A percentile compares a stretch with the other conserved stretches of the same genome.
These are phyloP conservation scores for Magallana nippona DNA, from an alignment of 2,888 invertebrate species.

Conservation along the genomic window DNA sequence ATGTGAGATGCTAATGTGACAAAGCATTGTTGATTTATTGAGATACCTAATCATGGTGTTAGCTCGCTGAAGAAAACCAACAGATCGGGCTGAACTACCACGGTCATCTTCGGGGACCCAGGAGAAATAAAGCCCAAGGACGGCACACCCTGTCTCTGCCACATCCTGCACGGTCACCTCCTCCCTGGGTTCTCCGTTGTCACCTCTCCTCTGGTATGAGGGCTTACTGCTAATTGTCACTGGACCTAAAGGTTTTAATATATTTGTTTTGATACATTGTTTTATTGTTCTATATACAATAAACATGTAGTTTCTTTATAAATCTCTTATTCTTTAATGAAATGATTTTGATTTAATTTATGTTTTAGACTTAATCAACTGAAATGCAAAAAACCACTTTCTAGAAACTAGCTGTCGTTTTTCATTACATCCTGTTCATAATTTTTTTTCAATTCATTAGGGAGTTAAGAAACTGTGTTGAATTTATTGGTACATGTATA, in stretches of 20 bases:
- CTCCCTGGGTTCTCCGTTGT: constrained; percentile 40
- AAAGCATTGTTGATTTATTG: background rate
- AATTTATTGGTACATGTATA: no score
- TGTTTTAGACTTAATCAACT: no score
- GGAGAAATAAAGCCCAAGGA: constrained; percentile 66
- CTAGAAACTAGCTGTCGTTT: no score
- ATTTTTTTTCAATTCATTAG: no score
- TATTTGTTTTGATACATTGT: background rate
- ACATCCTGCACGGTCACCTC: constrained; percentile 48
- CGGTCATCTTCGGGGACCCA: constrained; percentile 43
- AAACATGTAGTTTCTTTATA: no score
- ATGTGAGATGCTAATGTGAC: background rate
- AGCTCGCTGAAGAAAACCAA: constrained; percentile 59
- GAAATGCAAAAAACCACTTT: no score
- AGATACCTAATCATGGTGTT: constrained; percentile 62
- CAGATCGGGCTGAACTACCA: constrained; percentile 35
- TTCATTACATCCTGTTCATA: no score
- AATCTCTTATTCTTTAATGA: no score
- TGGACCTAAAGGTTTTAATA: constrained; percentile 58
- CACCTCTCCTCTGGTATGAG: constrained; percentile 62
- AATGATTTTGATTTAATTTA: no score
- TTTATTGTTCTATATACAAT: no score
- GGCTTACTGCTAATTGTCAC: constrained; percentile 71
- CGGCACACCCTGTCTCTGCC: constrained; percentile 64
- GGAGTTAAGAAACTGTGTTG: no score